Evolutionary conservation across 2,113 vertebrate species (phyloP).

Genomic region (Grallaria varia): DNA sequence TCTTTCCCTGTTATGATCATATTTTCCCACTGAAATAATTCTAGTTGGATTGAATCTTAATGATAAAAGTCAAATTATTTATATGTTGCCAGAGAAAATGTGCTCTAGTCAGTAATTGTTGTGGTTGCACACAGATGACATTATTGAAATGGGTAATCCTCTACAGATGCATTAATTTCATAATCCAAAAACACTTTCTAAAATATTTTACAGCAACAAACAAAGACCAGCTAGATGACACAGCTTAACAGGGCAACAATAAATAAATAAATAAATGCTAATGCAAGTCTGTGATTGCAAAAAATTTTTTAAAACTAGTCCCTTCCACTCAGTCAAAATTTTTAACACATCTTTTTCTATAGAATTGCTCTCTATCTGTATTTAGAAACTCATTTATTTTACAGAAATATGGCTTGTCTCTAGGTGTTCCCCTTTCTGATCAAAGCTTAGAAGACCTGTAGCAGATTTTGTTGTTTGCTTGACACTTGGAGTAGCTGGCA

Average conservation of each 20-base stretch:
- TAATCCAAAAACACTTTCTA: neutral
- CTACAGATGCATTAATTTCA: slow-evolving; percentile 30
- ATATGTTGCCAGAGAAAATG: neutral
- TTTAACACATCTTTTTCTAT: neutral
- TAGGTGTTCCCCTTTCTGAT: neutral
- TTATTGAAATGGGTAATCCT: slow-evolving; percentile 8
- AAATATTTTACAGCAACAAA: neutral
- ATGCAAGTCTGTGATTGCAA: neutral
- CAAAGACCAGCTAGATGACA: neutral
- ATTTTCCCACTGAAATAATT: neutral
- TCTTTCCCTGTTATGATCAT: neutral
- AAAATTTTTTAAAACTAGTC: neutral
- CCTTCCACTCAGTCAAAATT: neutral
- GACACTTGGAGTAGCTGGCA: neutral
- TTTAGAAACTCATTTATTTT: neutral
- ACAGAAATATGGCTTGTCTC: neutral
- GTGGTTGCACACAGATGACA: neutral
- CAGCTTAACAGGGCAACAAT: neutral
- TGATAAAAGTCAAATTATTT: neutral
- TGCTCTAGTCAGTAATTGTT: neutral
- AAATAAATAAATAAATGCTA: neutral
- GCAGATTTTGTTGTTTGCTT: neutral
- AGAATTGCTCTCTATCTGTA: neutral
- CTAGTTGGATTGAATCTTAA: neutral
- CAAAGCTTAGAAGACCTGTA: neutral